Base-by-base conservation (phyloP, 2,797 vertebrate species). In the Labeo calbasu region DNA sequence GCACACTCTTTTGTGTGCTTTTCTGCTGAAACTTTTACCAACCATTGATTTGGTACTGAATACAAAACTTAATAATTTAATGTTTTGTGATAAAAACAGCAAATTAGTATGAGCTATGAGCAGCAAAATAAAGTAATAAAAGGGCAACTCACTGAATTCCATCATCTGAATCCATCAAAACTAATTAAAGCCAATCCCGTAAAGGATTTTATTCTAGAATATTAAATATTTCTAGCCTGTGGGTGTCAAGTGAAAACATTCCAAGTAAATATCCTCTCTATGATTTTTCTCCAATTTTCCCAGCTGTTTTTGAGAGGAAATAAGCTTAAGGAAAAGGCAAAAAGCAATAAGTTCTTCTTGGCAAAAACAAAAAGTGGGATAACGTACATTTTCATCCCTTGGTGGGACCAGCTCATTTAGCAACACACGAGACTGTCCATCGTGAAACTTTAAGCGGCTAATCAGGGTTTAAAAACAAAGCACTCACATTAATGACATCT, bases 371-470 rank as follows among this genome's bases (percentile, higher is more conserved):
- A 76, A 76, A 81, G 15, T 59, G n/a, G 55, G 76, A 78, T 69
- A 63, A 25, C 63, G 25, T 32, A 79, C 50, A 84, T 84, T 81
- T 75, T 88, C 87, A 89, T 92, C 77, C 77, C 76, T 85, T 84
- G 86, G 85, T 63, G 69, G 79, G 88, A 77, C 75, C 73, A 85
- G 36, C 61, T 66, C 51, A 79, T 89, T 83, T 87, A 81, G 83
- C n/a, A 63, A 61, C 43, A 72, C 70, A 87, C 28, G 68, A 84
- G 87, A 89, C 57, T 65, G 70, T 76, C 76, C 71, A 72, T 86
- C 88, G 70, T 86, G 43, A 87, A 87, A 89, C 69, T 76, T 79
- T 25, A 87, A 88, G 90, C 84, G 5, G 63, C 32, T 65, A 57
- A 89, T 75, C 53, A 90, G 82, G 69, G 90, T 77, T 86, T 51